These are phyloP conservation scores for cattle (Bos taurus) DNA, from an alignment of 2,113 vertebrate genomes.

Conservation along the genomic window DNA sequence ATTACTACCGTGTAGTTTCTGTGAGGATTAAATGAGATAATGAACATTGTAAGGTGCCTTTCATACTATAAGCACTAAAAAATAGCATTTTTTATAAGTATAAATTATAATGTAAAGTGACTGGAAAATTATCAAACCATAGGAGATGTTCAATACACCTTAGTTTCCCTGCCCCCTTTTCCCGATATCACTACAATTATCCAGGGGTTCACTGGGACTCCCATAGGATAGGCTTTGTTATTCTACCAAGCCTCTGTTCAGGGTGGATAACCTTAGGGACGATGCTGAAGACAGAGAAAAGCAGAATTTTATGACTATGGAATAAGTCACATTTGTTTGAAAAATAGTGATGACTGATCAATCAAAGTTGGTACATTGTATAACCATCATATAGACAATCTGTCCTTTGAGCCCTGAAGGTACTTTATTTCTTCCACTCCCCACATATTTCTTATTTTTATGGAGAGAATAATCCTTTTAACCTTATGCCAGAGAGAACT, in stretches of 20 bases:
- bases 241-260: not conserved
- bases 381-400: not conserved
- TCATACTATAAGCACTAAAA: not conserved
- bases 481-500: not conserved
- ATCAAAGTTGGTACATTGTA: not conserved
- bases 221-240: not conserved
- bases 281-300: not conserved
- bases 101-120: not conserved
- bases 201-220: not conserved
- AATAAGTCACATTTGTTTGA: not conserved
- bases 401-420: not conserved
- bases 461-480: not conserved
- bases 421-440: not conserved
- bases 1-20: not conserved
- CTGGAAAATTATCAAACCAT: not conserved
- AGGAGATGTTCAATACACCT: not conserved
- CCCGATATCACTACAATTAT: not conserved
- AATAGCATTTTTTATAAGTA: not conserved
- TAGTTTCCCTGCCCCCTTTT: not conserved
- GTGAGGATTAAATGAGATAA: not conserved
- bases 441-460: not conserved
- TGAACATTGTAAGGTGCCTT: not conserved
- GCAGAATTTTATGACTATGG: not conserved
- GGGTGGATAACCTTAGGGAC: not conserved
- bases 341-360: not conserved